Conservation (phyloP, 1,140 invertebrate genomes). For the Chionoecetes opilio region DNA sequence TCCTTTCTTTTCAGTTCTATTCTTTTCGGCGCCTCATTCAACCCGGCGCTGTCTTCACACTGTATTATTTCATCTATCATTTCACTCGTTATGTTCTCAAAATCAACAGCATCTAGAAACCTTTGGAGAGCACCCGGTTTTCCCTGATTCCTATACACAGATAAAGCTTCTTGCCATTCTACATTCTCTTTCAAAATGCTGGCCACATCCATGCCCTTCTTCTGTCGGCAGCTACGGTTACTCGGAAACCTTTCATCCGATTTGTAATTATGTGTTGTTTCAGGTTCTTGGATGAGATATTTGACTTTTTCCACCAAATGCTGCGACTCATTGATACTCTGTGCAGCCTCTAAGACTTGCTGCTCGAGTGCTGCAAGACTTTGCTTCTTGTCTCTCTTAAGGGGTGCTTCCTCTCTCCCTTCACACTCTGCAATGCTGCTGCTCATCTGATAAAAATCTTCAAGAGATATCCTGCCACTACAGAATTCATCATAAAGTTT, state of each 20-base stretch:
- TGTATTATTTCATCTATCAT: constrained; percentile 56
- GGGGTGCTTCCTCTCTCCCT: not conserved
- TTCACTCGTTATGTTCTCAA: constrained; percentile 37
- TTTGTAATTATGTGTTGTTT: not conserved
- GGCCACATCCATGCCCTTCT: not conserved
- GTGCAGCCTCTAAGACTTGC: constrained; percentile 19
- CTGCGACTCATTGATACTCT: not conserved
- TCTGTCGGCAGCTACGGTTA: not conserved
- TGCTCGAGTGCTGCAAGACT: constrained; percentile 22
- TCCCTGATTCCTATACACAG: not conserved
- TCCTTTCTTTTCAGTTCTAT: not conserved
- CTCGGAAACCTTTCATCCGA: not conserved
- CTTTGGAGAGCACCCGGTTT: not conserved
- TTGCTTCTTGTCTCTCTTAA: not conserved
- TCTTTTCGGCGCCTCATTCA: not conserved
- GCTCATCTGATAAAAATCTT: constrained; percentile 37
- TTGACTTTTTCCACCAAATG: not conserved
- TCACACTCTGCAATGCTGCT: not conserved
- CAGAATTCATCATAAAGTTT: constrained; percentile 42
- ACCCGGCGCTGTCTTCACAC: not conserved
- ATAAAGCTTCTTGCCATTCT: constrained; percentile 46
- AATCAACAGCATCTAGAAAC: constrained; percentile 3
- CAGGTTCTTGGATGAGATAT: not conserved
- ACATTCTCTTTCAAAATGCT: not conserved
- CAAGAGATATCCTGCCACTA: constrained; percentile 40